Conservation (phyloP, 1,140 invertebrate genomes). For the Phenacoccus solenopsis region DNA sequence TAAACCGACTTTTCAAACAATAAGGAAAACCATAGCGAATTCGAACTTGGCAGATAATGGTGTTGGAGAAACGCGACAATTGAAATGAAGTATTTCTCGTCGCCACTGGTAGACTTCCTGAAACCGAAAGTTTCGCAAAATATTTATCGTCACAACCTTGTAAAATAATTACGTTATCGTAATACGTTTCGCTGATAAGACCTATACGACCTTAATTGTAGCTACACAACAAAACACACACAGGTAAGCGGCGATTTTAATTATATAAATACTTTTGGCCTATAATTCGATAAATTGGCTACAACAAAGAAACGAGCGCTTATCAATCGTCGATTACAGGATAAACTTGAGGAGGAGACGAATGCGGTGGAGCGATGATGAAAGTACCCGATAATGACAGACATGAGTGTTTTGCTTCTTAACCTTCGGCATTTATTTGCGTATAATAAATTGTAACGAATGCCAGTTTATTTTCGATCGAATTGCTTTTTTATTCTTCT, state of each 20-base stretch:
- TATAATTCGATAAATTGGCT: slow-evolving; percentile 2
- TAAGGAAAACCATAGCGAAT: no score
- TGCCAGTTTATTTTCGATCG: not conserved
- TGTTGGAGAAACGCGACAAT: no score
- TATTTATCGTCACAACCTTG: not conserved
- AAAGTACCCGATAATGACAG: not conserved
- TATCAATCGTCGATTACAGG: not conserved
- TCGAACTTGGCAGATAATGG: no score
- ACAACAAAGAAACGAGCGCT: not conserved
- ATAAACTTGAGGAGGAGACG: not conserved
- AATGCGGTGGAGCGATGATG: no score
- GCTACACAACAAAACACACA: not conserved
- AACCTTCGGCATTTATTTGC: not conserved
- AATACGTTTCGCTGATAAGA: not conserved
- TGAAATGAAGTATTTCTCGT: no score
- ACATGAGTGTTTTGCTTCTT: not conserved
- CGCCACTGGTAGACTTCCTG: not conserved
- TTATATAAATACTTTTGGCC: not conserved
- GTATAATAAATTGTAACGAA: not conserved
- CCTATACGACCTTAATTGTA: not conserved
- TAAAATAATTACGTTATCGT: not conserved
- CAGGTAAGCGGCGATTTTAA: not conserved
- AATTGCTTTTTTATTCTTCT: not conserved
- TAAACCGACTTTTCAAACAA: no score
- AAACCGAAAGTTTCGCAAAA: not conserved